These are phyloP conservation scores for Papilio polytes DNA, from an alignment of 1,140 invertebrate genomes.

Conservation along the genomic window DNA sequence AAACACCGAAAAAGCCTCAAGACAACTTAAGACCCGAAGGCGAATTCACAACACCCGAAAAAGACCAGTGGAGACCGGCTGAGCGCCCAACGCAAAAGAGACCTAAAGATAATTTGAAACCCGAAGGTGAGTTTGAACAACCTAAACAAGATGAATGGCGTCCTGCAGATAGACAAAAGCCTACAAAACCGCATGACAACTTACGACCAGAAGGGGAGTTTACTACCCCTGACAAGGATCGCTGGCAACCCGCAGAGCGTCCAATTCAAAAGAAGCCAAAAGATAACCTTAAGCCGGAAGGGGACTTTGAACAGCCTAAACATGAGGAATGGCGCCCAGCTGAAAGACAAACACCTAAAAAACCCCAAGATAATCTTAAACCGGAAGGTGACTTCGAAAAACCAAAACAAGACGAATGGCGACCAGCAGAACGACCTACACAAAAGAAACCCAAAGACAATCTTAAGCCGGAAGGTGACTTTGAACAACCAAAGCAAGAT, in stretches of 20 bases:
- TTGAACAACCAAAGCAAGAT: slow-evolving; percentile 80
- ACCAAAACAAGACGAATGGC: slow-evolving; percentile 83
- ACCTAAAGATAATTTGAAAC: slow-evolving; percentile 82
- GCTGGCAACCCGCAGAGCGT: slow-evolving; percentile 76
- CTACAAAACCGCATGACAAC: slow-evolving; percentile 85
- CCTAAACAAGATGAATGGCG: slow-evolving; percentile 82
- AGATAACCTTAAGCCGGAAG: slow-evolving; percentile 86
- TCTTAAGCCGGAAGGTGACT: slow-evolving; percentile 85
- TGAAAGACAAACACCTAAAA: slow-evolving; percentile 73
- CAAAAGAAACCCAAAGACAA: slow-evolving; percentile 86
- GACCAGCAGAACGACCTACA: slow-evolving; percentile 84
- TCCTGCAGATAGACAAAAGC: slow-evolving; percentile 83
- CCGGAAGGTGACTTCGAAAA: slow-evolving; percentile 88
- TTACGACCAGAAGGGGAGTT: slow-evolving; percentile 85
- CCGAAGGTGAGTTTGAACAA: slow-evolving; percentile 87
- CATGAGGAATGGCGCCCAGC: slow-evolving; percentile 71
- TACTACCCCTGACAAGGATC: slow-evolving; percentile 70
- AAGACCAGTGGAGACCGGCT: slow-evolving; percentile 76
- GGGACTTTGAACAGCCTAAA: slow-evolving; percentile 84
- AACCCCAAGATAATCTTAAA: slow-evolving; percentile 85
- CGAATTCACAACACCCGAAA: slow-evolving; percentile 84
- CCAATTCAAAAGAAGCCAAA: slow-evolving; percentile 75
- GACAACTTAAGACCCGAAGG: slow-evolving; percentile 87
- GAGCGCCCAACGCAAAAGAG: slow-evolving; percentile 71
- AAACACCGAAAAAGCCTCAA: slow-evolving; percentile 54